Base-by-base conservation (phyloP, 2,888 invertebrate genomes). In the Rhodophaea formosa region DNA sequence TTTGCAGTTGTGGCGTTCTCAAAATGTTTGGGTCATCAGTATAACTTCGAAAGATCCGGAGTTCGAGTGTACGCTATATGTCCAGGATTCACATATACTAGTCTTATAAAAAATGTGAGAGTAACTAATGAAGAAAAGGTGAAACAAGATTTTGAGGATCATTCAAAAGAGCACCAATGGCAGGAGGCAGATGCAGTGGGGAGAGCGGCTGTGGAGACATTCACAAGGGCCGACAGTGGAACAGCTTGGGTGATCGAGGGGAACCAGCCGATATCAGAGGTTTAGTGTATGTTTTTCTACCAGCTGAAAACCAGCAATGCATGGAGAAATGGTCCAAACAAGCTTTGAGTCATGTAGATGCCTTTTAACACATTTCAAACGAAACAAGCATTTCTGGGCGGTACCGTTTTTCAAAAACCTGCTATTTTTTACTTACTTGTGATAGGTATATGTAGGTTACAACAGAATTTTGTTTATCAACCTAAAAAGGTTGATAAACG, bases 51-150 rank as follows among this genome's bases (percentile, higher is more conserved):
- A 0, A 79, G 83, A 58, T 89, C 84, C 12, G 92, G 92, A 0
- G 91, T 93, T 0, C 84, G 92, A 61, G 86, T 92, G 3, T 77
- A 93, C n/a, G 89, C 86, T 0, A 75, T 93, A 29, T 93, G 92
- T 65, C 92, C 86, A 12, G 92, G 92, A 2, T 85, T 90, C 52
- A 92, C 92, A 1, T 79, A 88, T 49, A 90, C 92, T 0, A 78
- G 66, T 12, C 14, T 84, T 45, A 70, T 70, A 0, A 54, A 58
- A 12, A 57, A 43, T 8, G 29, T 56, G 0, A 23, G 10, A 2
- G 39, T 30, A 62, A 58, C 57, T 46, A 17, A 58, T 58, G 51
- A 57, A 58, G 2, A 61, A 64, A 62, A 72, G 71, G 60, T 56
- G n/a, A 49, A 56, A 43, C 12, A 68, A 16, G 79, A 79, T 47